These are phyloP conservation scores for Bacillus rossius DNA, from an alignment of 1,140 invertebrate species.

Conservation along the genomic window DNA sequence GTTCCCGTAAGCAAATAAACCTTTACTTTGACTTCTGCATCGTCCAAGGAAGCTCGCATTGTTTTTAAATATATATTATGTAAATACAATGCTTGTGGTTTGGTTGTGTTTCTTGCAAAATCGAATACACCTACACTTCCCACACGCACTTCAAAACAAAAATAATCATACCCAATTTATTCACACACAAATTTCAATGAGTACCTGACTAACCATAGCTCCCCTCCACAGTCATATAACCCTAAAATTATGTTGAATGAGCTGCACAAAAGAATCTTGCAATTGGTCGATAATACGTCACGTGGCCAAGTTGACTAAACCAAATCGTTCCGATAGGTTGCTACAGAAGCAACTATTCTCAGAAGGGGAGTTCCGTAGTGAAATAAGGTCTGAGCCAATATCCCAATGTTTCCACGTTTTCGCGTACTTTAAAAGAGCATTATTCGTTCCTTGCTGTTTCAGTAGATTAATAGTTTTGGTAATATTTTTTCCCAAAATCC, in stretches of 20 bases:
- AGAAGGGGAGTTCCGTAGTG: too few relatives aligned
- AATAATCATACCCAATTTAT: constrained; percentile 10
- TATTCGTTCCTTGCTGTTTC: too few relatives aligned
- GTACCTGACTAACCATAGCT: constrained; percentile 8
- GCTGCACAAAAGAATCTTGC: constrained; percentile 1
- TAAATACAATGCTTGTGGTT: too few relatives aligned
- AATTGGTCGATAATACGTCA: constrained; percentile 10
- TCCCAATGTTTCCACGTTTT: too few relatives aligned
- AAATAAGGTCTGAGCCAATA: too few relatives aligned
- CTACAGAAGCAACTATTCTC: constrained; percentile 8
- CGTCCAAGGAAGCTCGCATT: background rate
- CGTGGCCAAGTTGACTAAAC: constrained; percentile 4
- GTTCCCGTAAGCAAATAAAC: background rate
- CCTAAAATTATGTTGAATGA: constrained; percentile 15
- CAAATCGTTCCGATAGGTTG: constrained; percentile 4
- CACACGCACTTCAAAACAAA: constrained; percentile 5
- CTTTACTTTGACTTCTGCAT: background rate
- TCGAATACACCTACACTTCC: background rate
- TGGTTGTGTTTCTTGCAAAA: too few relatives aligned
- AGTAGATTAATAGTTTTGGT: too few relatives aligned
- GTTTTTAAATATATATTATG: background rate
- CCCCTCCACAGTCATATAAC: constrained; percentile 10
- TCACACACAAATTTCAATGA: constrained; percentile 12
- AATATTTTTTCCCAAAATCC: too few relatives aligned
- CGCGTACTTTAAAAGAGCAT: too few relatives aligned